These are phyloP conservation scores for Monochamus alternatus DNA, from an alignment of 2,888 invertebrate species.

Conservation along the genomic window DNA sequence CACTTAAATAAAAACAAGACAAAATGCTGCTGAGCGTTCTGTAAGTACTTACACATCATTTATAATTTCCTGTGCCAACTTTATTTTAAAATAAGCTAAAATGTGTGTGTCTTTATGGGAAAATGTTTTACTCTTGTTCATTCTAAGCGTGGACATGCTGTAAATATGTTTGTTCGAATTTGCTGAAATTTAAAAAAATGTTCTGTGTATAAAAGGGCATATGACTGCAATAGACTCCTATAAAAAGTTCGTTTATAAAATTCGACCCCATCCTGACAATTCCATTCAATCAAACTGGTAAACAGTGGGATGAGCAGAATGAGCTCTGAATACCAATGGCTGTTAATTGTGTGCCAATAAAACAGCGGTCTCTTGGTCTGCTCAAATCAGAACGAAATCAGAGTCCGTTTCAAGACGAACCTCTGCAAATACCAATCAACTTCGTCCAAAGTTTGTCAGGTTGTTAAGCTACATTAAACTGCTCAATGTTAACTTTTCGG, in stretches of 20 bases:
- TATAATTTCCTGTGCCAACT: too few relatives aligned
- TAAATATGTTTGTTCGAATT: too few relatives aligned
- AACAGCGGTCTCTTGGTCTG: constrained; percentile 61
- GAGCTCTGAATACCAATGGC: constrained; percentile 66
- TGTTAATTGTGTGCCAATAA: constrained; percentile 70
- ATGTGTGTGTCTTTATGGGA: too few relatives aligned
- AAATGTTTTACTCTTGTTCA: too few relatives aligned
- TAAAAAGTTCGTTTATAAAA: constrained; percentile 59
- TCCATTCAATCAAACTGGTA: constrained; percentile 69
- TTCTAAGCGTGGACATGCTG: too few relatives aligned
- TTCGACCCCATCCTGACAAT: constrained; percentile 52
- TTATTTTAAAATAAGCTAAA: too few relatives aligned
- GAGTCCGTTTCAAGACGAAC: constrained; percentile 65
- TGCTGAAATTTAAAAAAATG: too few relatives aligned
- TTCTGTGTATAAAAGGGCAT: too few relatives aligned
- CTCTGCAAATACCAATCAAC: constrained; percentile 69
- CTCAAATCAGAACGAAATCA: constrained; percentile 46
- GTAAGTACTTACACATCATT: too few relatives aligned
- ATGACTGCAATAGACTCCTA: constrained; percentile 50
- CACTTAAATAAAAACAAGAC: too few relatives aligned
- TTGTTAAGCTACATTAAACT: constrained; percentile 46
- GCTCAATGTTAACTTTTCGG: not conserved
- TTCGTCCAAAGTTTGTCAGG: constrained; percentile 43
- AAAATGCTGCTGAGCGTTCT: too few relatives aligned
- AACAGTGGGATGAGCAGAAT: constrained; percentile 61